Evolutionary conservation across 2,797 vertebrate species (phyloP).

Genomic region (Propithecus deckenii): DNA sequence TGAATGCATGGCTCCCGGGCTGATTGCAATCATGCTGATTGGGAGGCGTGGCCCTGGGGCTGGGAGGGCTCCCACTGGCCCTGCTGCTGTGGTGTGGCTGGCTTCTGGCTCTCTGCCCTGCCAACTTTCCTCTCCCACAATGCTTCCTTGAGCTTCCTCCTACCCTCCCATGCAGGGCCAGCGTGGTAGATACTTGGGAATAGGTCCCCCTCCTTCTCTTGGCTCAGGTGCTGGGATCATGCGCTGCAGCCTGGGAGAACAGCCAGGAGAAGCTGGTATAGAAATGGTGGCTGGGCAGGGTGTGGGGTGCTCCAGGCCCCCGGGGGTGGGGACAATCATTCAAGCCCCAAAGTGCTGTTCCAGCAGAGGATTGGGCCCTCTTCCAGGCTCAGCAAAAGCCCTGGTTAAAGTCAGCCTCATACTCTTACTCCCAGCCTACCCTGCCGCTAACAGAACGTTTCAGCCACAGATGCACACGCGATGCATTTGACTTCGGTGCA

Average conservation of each 20-base stretch:
- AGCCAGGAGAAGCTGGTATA: neutral
- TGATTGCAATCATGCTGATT: constrained; percentile 89
- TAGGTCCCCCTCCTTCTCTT: neutral
- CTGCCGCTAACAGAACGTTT: neutral
- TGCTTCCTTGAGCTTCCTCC: neutral
- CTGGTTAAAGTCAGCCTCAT: neutral
- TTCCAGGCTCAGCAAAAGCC: neutral
- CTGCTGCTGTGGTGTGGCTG: neutral
- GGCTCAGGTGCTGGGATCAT: neutral
- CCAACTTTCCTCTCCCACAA: neutral
- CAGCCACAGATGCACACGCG: rapidly evolving
- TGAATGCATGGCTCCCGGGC: constrained; percentile 80
- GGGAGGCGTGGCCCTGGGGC: constrained; percentile 50
- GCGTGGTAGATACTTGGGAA: neutral
- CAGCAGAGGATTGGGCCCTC: neutral
- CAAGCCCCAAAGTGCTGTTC: neutral
- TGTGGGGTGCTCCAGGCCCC: neutral
- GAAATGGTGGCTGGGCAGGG: neutral
- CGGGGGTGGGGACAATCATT: neutral
- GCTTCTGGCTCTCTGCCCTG: neutral
- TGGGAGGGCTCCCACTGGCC: neutral
- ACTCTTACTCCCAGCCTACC: neutral
- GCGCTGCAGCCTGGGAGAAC: neutral
- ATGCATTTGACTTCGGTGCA: neutral
- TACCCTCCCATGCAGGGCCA: rapidly evolving